Conservation (phyloP, 1,140 invertebrate species). For the Batillaria attramentaria region DNA sequence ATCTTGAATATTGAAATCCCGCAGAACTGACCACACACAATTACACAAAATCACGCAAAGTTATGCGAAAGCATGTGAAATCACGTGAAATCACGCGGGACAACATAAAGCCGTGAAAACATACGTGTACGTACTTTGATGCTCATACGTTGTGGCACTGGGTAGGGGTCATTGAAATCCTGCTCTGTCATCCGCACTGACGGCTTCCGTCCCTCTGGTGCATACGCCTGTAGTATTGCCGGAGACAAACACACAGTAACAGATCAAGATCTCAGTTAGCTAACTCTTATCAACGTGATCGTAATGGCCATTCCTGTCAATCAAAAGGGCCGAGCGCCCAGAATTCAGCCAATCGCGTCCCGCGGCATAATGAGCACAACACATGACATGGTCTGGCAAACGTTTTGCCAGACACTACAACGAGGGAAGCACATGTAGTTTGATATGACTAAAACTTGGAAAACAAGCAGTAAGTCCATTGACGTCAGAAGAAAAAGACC, state of each 20-base stretch:
- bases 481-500: too few relatives aligned
- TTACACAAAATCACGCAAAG: background rate
- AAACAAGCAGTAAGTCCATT: too few relatives aligned
- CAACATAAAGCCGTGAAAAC: background rate
- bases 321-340: slow-evolving; percentile 12
- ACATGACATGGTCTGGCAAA: too few relatives aligned
- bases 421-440: too few relatives aligned
- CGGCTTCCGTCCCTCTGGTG: slow-evolving; percentile 55
- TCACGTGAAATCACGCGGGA: background rate
- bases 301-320: too few relatives aligned
- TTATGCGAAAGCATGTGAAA: background rate
- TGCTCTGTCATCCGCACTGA: slow-evolving; percentile 50
- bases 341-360: too few relatives aligned
- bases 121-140: slow-evolving; percentile 32
- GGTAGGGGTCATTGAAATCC: slow-evolving; percentile 92
- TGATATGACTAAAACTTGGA: too few relatives aligned
- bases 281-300: too few relatives aligned
- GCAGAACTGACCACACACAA: background rate
- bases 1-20: background rate
- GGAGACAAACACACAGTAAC: too few relatives aligned
- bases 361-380: too few relatives aligned
- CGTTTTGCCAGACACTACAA: too few relatives aligned
- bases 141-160: slow-evolving; percentile 72
- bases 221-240: slow-evolving; percentile 52
- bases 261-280: too few relatives aligned